Base-by-base conservation (phyloP, 2,113 vertebrate genomes). In the Syrmaticus mikado region DNA sequence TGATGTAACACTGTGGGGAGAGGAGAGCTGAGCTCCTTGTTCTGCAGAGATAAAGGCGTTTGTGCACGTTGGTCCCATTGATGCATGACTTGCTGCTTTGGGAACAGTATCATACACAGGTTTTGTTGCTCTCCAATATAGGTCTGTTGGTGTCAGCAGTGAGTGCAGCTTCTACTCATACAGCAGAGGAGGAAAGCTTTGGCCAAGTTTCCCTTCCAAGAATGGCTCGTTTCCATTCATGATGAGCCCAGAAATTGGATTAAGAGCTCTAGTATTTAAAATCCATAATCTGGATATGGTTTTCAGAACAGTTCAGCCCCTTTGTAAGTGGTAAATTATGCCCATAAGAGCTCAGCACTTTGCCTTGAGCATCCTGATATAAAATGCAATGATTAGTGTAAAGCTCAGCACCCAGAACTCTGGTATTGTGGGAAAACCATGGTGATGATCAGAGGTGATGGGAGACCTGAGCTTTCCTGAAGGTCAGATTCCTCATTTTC, bases 121-220 rank as follows among this genome's bases (percentile, higher is more conserved):
- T 41, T 92, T 78, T 55, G 16, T 91, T 70, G 8, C 34, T 74
- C 21, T 28, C 25, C 34, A 12, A 5, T 55, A 46, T 16, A 46
- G 18, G 58, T 2, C 70, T 70, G 13, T 12, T 85, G 85, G 50
- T 75, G 41, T 83, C 68, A 85, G 72, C 25, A 55, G 64, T 88
- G 76, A 25, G 6, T 27, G 36, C 22, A 15, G 43, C 75, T 84
- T 61, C 60, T 20, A 1, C 38, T 45, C 22, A 32, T 3, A 2
- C 6, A 40, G 7, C 9, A 50, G 16, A 73, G 80, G 74, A 78
- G 24, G 48, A 6, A 21, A 32, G 66, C 48, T 92, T 77, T 77
- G 28, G 81, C 84, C 89, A 70, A 82, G 32, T 61, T 85, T 75
- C 57, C 64, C 50, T 93, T 93, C 91, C 64, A 93, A 80, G 89